A percentile compares a stretch with the other conserved stretches of the same genome.
These are phyloP conservation scores for Montipora efflorescens DNA, from an alignment of 64 coral and sea anemone species.

Conservation along the genomic window DNA sequence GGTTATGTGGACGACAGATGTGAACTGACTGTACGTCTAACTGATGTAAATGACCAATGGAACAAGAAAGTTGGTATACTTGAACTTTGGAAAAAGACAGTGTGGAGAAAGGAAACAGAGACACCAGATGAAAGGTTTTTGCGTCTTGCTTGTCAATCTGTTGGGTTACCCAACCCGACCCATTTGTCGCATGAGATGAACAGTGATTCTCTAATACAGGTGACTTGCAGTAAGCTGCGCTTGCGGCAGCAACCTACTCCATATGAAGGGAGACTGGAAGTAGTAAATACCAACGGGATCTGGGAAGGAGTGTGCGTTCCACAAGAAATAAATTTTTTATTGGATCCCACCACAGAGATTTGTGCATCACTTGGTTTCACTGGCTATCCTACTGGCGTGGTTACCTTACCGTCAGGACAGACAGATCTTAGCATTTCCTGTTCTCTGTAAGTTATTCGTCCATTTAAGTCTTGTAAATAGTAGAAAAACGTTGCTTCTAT, in stretches of 20 bases:
- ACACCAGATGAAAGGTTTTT: not conserved
- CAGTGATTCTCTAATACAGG: not conserved
- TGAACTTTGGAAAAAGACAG: constrained; percentile 13
- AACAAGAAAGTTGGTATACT: no score
- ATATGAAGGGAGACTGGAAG: constrained; percentile 56
- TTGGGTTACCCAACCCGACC: not conserved
- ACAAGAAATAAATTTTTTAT: not conserved
- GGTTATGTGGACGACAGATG: no score
- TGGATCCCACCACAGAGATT: not conserved
- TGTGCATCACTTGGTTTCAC: not conserved
- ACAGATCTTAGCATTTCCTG: not conserved
- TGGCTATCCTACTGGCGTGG: not conserved
- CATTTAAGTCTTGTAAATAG: no score
- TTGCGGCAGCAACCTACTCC: not conserved
- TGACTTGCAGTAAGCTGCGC: constrained; percentile 29
- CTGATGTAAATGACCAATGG: no score
- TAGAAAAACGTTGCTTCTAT: no score
- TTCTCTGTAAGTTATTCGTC: not conserved
- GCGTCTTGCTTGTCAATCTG: constrained; percentile 5
- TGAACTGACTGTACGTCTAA: no score
- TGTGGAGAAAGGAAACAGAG: not conserved
- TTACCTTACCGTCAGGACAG: not conserved
- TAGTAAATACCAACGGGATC: not conserved
- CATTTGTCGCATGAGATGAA: not conserved
- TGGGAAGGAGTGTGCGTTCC: constrained; percentile 47